Evolutionary conservation across 1,140 invertebrate genomes (phyloP).

Genomic region (Hesperophylax magnus): DNA sequence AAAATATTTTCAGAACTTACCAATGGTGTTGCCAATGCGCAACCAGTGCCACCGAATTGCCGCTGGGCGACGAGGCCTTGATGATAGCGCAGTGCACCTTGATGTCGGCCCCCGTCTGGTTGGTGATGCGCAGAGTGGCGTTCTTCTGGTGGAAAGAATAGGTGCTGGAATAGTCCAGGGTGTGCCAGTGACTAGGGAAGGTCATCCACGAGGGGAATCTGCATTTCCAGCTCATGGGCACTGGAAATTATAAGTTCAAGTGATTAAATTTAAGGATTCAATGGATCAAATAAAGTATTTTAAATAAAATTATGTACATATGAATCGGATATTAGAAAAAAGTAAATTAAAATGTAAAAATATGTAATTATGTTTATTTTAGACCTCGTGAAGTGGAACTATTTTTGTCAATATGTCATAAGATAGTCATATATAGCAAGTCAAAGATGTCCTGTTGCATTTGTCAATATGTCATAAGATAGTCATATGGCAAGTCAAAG

Average conservation of each 20-base stretch:
- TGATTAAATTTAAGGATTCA: too few relatives aligned
- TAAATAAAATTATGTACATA: too few relatives aligned
- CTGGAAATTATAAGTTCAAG: slow-evolving; percentile 61
- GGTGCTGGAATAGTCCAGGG: slow-evolving; percentile 77
- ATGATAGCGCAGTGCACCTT: slow-evolving; percentile 76
- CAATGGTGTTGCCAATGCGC: slow-evolving; percentile 73
- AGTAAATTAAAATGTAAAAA: too few relatives aligned
- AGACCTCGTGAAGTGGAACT: too few relatives aligned
- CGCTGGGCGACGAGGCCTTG: slow-evolving; percentile 71
- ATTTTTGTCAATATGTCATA: too few relatives aligned
- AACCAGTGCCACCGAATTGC: slow-evolving; percentile 70
- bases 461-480: too few relatives aligned
- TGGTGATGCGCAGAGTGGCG: slow-evolving; percentile 74
- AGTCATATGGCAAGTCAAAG: too few relatives aligned
- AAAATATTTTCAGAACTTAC: slow-evolving; percentile 56
- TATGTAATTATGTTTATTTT: too few relatives aligned
- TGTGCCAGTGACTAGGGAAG: slow-evolving; percentile 78
- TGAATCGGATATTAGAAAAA: too few relatives aligned
- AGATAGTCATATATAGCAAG: too few relatives aligned
- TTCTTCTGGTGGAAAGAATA: slow-evolving; percentile 79
- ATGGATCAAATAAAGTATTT: too few relatives aligned
- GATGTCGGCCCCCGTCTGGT: slow-evolving; percentile 73
- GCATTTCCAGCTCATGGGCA: slow-evolving; percentile 74
- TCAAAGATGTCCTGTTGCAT: too few relatives aligned
- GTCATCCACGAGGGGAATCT: slow-evolving; percentile 80